phyloP scores from a whole-genome alignment of 1,140 invertebrate genomes.

The Arctopsyche grandis region DNA sequence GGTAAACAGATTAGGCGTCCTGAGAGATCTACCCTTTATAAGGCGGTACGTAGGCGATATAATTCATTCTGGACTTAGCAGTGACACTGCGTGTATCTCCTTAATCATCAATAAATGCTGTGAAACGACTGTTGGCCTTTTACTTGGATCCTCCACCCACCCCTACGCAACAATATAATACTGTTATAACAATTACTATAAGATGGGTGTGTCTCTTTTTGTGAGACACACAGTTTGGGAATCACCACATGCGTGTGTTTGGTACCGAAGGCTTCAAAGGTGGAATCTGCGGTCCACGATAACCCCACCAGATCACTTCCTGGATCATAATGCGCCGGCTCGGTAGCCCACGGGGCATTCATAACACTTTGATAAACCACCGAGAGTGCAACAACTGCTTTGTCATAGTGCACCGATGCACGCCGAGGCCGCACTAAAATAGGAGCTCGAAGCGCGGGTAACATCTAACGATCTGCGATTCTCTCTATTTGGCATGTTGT shows the following conservation, averaged over 20 bases:
- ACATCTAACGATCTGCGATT: neutral
- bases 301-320: neutral
- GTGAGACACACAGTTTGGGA: neutral
- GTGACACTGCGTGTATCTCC: too few species aligned
- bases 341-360: neutral
- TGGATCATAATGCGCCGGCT: neutral
- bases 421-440: neutral
- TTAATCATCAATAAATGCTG: too few species aligned
- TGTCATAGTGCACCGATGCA: neutral
- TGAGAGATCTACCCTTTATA: too few species aligned
- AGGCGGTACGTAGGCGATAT: too few species aligned
- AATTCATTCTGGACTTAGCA: too few species aligned
- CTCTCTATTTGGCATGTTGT: neutral
- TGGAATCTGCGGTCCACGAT: neutral
- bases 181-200: neutral
- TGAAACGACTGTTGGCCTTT: too few species aligned
- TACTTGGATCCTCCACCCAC: too few species aligned
- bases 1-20: too few species aligned
- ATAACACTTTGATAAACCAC: neutral
- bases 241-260: neutral
- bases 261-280: slow-evolving; percentile 5
- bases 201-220: too few species aligned
- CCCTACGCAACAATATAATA: too few species aligned
- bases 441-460: neutral
- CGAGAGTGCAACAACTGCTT: neutral